phyloP scores from a whole-genome alignment of 1,140 invertebrate species.

The Drosophila eugracilis region DNA sequence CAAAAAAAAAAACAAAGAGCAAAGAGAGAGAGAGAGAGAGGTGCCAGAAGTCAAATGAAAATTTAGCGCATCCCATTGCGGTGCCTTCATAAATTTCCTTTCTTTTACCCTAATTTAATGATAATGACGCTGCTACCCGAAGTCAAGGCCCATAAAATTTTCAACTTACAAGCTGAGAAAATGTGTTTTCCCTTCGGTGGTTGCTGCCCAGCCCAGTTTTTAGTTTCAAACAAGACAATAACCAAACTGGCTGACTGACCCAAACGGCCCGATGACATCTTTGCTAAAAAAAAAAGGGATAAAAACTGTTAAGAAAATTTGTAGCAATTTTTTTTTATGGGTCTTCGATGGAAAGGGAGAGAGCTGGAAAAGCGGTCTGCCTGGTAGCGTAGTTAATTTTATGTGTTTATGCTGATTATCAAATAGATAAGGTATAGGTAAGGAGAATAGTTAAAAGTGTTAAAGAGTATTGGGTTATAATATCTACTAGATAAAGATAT shows the following conservation, averaged over 20 bases:
- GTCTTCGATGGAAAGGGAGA: neutral
- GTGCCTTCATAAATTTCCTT: conserved; percentile 70
- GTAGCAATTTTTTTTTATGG: conserved; percentile 67
- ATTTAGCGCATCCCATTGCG: conserved; percentile 75
- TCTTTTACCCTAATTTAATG: conserved; percentile 76
- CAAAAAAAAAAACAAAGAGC: conserved; percentile 22
- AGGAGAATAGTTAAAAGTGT: too few relatives aligned
- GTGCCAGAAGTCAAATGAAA: conserved; percentile 61
- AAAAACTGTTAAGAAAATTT: conserved; percentile 59
- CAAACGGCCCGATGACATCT: conserved; percentile 40
- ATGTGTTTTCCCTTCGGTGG: conserved; percentile 54
- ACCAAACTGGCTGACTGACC: conserved; percentile 47
- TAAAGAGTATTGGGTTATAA: too few relatives aligned
- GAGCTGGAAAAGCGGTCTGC: neutral
- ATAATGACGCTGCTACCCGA: conserved; percentile 67
- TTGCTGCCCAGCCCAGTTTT: conserved; percentile 50
- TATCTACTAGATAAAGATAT: too few relatives aligned
- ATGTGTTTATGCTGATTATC: conserved; percentile 44
- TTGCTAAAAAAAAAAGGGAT: conserved; percentile 60
- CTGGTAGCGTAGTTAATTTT: conserved; percentile 56
- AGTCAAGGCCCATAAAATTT: conserved; percentile 76
- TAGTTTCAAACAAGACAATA: conserved; percentile 47
- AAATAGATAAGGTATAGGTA: conserved; percentile 4
- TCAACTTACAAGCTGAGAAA: conserved; percentile 81
- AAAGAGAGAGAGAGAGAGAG: conserved; percentile 6